phyloP scores from a whole-genome alignment of 2,113 vertebrate genomes.

The Hystrix brachyura region DNA sequence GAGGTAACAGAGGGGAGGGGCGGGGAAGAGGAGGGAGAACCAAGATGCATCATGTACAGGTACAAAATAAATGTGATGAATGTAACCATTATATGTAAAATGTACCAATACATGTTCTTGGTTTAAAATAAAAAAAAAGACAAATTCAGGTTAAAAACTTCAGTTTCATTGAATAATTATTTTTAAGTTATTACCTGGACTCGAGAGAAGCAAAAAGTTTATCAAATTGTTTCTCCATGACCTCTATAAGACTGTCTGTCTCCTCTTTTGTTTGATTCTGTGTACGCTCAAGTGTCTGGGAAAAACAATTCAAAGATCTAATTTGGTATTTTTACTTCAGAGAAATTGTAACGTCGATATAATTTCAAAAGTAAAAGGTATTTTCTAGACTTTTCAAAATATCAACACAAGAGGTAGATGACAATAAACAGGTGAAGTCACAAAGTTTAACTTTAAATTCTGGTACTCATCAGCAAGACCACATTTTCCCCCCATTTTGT shows the following conservation, averaged over 20 bases:
- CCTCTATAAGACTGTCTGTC: conserved; percentile 73
- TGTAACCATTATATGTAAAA: no score
- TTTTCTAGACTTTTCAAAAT: conserved; percentile 61
- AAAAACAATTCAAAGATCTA: conserved; percentile 61
- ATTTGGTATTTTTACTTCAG: conserved; percentile 47
- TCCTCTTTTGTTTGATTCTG: conserved; percentile 82
- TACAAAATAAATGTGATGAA: no score
- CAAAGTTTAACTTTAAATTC: conserved; percentile 40
- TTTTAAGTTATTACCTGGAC: conserved; percentile 85
- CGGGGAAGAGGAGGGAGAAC: no score
- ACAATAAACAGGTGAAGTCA: conserved; percentile 41
- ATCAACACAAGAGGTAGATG: background rate
- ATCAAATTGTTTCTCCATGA: conserved; percentile 82
- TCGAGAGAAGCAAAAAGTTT: conserved; percentile 83
- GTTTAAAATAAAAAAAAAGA: background rate
- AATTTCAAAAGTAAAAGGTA: conserved; percentile 60
- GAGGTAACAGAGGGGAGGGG: no score
- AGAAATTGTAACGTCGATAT: conserved; percentile 12
- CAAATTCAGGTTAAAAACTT: conserved; percentile 59
- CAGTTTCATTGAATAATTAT: conserved; percentile 16
- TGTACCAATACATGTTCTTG: no score
- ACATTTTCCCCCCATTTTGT: background rate
- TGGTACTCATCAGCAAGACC: conserved; percentile 25
- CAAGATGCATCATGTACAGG: no score
- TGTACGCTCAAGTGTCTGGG: conserved; percentile 84